Conservation (phyloP, 2,113 vertebrate species). For the Leptodactylus fuscus region DNA sequence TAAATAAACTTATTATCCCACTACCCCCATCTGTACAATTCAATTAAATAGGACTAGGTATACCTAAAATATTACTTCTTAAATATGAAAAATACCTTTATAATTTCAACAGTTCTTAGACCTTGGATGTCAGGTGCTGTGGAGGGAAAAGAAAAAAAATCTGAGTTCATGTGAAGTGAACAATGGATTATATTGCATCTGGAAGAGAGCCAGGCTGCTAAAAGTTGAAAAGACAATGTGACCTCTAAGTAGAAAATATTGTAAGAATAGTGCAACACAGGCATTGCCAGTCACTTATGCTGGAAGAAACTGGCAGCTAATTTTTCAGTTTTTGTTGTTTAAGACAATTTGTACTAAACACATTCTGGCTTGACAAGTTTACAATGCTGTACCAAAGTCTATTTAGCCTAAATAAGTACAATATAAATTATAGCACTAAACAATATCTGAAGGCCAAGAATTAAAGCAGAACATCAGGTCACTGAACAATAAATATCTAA, state of each 20-base stretch:
- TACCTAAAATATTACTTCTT: not conserved
- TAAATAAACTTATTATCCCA: not conserved
- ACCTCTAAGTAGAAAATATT: conserved; percentile 18
- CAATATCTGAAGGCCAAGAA: not conserved
- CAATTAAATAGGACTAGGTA: no score
- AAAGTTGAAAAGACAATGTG: conserved; percentile 22
- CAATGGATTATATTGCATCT: not conserved
- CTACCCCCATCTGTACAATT: no score
- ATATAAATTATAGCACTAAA: not conserved
- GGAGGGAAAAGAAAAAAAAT: conserved; percentile 53
- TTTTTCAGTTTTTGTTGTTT: not conserved
- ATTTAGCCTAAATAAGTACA: not conserved
- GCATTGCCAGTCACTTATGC: not conserved
- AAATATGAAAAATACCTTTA: conserved; percentile 77
- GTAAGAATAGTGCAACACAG: not conserved
- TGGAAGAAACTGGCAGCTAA: not conserved
- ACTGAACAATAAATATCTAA: not conserved
- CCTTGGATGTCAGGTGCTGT: conserved; percentile 83
- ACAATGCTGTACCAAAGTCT: conserved; percentile 5
- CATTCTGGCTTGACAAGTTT: not conserved
- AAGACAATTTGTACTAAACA: conserved; percentile 15
- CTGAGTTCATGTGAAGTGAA: not conserved
- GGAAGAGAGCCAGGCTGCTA: conserved; percentile 19
- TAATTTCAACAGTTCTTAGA: conserved; percentile 88
- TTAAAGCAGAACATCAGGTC: not conserved